phyloP scores from a whole-genome alignment of 1,140 invertebrate genomes.

The Conus ventricosus region DNA sequence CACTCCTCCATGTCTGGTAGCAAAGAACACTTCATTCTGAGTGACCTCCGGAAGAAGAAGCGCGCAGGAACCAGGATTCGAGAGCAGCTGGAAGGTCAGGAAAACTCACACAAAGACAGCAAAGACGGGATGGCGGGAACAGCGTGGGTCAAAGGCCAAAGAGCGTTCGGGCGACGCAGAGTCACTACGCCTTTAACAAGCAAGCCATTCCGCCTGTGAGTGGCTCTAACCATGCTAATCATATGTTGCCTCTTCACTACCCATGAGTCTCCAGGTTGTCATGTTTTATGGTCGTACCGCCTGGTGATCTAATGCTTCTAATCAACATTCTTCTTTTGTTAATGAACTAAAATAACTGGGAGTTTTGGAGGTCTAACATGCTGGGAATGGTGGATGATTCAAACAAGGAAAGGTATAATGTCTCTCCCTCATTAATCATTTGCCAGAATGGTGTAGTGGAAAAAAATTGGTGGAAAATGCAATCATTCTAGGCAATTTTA shows the following conservation, averaged over 20 bases:
- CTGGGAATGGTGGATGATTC: too few species aligned
- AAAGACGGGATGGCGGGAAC: conserved; percentile 3
- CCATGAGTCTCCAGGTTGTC: too few species aligned
- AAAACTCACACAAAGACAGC: conserved; percentile 30
- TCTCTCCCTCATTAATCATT: too few species aligned
- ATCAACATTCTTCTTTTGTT: background rate
- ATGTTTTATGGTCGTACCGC: too few species aligned
- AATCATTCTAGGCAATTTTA: too few species aligned
- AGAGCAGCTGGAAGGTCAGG: conserved; percentile 60
- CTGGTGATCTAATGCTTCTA: background rate
- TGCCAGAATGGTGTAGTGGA: too few species aligned
- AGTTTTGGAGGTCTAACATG: too few species aligned
- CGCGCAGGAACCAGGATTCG: conserved; percentile 60
- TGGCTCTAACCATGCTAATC: conserved; percentile 21
- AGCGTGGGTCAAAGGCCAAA: conserved; percentile 22
- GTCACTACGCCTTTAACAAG: conserved; percentile 70
- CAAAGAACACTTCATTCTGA: conserved; percentile 65
- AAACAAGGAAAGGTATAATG: too few species aligned
- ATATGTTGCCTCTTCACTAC: background rate
- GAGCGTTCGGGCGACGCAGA: conserved; percentile 52
- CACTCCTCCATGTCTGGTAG: conserved; percentile 39
- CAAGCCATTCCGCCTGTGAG: conserved; percentile 65
- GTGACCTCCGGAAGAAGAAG: conserved; percentile 66
- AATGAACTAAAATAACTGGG: too few species aligned
- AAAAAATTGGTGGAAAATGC: too few species aligned